Conservation (phyloP, 2,888 invertebrate species). For the Drosophila planitibia region DNA sequence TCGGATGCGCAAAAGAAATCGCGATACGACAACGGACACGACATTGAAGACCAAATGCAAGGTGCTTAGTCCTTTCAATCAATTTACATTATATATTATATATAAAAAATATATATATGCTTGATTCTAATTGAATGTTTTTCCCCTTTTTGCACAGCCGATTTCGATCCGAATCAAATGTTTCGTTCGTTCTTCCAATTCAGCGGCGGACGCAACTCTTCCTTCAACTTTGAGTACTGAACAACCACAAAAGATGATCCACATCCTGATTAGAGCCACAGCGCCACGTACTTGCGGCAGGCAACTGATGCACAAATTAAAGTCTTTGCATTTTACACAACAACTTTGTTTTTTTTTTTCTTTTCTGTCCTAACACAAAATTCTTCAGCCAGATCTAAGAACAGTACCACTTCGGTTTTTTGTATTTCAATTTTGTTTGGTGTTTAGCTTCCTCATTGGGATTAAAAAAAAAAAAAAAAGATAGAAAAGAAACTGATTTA, state of each 20-base stretch:
- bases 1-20: conserved; percentile 95
- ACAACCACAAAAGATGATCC: conserved; percentile 20
- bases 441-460: conserved; percentile 8
- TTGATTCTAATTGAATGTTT: neutral
- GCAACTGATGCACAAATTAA: conserved; percentile 45
- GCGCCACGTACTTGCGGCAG: conserved; percentile 16
- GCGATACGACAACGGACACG: conserved; percentile 96
- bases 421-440: conserved; percentile 1
- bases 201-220: conserved; percentile 87
- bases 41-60: conserved; percentile 89
- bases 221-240: conserved; percentile 83
- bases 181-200: conserved; percentile 93
- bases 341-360: conserved; percentile 11
- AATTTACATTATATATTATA: neutral
- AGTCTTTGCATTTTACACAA: conserved; percentile 49
- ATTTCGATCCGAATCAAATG: conserved; percentile 93
- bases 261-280: conserved; percentile 18
- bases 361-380: conserved; percentile 13
- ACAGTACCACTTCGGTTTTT: neutral
- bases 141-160: conserved; percentile 85
- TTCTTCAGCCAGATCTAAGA: conserved; percentile 5
- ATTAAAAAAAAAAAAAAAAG: conserved; percentile 3
- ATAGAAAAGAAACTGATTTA: neutral
- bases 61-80: conserved; percentile 61
- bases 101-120: neutral